Percentiles rank a stretch among this genome's conserved stretches.
phyloP scores from a whole-genome alignment of 2,113 vertebrate genomes.

The Atrichornis clamosus region DNA sequence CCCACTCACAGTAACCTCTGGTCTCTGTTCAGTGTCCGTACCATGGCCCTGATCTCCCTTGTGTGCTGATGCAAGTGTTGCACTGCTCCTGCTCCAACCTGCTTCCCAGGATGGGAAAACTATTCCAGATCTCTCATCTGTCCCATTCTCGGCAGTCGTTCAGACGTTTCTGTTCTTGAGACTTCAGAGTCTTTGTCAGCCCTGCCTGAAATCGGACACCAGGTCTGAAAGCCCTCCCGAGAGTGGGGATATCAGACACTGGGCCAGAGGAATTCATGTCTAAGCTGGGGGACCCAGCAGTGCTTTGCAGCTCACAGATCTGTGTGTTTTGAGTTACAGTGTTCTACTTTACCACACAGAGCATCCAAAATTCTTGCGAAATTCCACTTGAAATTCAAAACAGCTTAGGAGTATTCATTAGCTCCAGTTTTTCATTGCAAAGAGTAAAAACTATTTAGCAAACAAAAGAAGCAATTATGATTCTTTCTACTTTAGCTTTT shows the following conservation, averaged over 20 bases:
- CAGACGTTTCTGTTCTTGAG: background rate
- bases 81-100: background rate
- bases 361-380: constrained; percentile 19
- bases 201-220: background rate
- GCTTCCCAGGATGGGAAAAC: background rate
- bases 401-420: constrained; percentile 12
- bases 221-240: background rate
- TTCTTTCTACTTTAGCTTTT: background rate
- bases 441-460: constrained; percentile 11
- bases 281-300: background rate
- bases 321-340: background rate
- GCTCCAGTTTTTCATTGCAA: background rate
- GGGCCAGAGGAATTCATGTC: background rate
- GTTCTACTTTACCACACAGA: background rate
- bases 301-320: background rate
- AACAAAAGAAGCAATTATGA: background rate
- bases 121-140: background rate
- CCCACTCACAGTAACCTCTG: background rate
- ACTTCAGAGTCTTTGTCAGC: background rate
- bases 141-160: background rate
- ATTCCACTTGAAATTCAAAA: constrained; percentile 27
- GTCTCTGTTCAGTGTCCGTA: background rate
- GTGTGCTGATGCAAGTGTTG: background rate
- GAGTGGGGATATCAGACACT: accelerated
- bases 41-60: background rate